Base-by-base conservation (phyloP, 1,140 invertebrate species). In the Drosophila teissieri region DNA sequence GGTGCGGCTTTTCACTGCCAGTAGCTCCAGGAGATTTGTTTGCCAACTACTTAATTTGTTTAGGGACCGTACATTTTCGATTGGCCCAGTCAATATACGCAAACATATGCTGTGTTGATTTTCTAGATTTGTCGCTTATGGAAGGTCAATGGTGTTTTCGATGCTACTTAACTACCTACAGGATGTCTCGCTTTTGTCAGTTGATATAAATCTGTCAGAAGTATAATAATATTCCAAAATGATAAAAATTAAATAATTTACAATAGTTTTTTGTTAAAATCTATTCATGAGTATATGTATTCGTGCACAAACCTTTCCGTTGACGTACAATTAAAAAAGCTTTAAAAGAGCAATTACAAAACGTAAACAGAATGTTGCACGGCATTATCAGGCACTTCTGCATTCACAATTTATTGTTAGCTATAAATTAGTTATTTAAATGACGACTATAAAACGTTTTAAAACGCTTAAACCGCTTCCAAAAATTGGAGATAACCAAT, bases 21-120 rank as follows among this genome's bases (percentile, higher is more conserved):
- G 17, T 64, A 31, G 36, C 57, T 36, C 45, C 44, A 14, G 58
- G 64, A 40, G 64, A 36, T 53, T 65, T 45, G 58, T 65, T 65
- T 40, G 49, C 45, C 10, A 44, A 37, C 11, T 24, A 19, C 15
- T 51, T 14, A 5, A 22, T 51, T 52, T n/a, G 14, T 8, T 19
- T 42, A 42, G 15, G 51, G 45, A 42, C 11, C 31, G 10, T 17
- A 19, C 27, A 3, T 17, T 61, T 64, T 6, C 6, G 17, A 34
- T 44, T 31, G 17, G 8, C 53, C 8, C 24, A 2, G 6, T 55
- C 19, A 6, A 27, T 24, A 27, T 27, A 46, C 45, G 14, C 42
- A 64, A 61, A 60, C n/a, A 37, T 60, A 44, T 34, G 24, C 19
- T 19, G 0, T 8, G 0, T 0, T 3, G 12, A 14, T 34, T 42